Evolutionary conservation across 2,113 vertebrate species (phyloP), one percentile per base, ranked within the genome.

Genomic region (Furnarius figulus): DNA sequence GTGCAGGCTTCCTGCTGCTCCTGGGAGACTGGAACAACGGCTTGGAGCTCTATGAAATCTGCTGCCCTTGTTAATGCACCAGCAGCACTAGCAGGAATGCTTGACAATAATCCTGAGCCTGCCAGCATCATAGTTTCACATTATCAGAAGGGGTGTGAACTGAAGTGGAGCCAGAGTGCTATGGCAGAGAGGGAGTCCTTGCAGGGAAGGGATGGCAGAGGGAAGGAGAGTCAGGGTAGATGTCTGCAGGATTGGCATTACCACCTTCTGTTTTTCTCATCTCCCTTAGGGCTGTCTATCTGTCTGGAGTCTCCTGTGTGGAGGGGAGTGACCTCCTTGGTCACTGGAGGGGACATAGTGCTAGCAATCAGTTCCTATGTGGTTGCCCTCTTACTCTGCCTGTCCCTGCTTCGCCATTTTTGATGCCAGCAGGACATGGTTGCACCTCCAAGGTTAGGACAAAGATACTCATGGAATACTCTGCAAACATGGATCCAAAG

Each of bases 21-120:
- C 59, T 74, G 77, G 46, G 84, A 94, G 82, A 67, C 78, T 71
- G 71, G 82, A 87, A 90, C 78, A 87, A 62, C 18, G 33, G 42
- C 85, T 95, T 3, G 0, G 50, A 73, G 71, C 77, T 31, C 78
- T 49, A 46, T 2, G 20, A 86, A 83, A 80, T 80, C 82, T 5
- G 2, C 71, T 80, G 67, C 62, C 71, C 40, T 72, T 65, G 37
- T 56, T 70, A 87, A 82, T 22, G 35, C 49, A 61, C 35, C 2
- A 4, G 53, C 73, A 86, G 44, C 1, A 1, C 31, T 46, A 14
- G 35, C 1, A 10, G 3, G 5, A 74, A 63, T 27, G 33, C 27
- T 79, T 12, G 3, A 53, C 1, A 7, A 87, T 65, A 93, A 70
- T 71, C 50, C 58, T 22, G 9, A 85, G 33, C 44, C 39, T 66